Conservation (phyloP, 2,797 vertebrate species). For the Apodemus agrarius region DNA sequence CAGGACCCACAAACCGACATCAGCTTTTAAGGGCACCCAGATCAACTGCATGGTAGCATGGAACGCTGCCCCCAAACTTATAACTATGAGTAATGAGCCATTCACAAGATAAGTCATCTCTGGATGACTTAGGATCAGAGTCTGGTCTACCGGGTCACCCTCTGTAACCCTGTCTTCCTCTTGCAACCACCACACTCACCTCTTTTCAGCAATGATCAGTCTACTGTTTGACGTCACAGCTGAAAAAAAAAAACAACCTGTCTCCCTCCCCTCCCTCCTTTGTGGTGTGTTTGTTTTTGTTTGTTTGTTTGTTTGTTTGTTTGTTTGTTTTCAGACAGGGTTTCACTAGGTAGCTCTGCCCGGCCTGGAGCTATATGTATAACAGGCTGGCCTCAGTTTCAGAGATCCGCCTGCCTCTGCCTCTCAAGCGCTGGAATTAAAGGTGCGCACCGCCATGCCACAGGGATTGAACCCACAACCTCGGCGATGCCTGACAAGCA, state of each 20-base stretch:
- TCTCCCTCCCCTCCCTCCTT: not conserved
- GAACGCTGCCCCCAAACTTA: not conserved
- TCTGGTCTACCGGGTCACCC: not conserved
- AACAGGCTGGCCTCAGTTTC: not conserved
- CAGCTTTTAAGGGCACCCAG: not conserved
- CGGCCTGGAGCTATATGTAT: not conserved
- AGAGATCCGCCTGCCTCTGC: not conserved
- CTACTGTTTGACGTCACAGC: constrained; percentile 27
- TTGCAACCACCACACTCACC: not conserved
- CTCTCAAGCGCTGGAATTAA: not conserved
- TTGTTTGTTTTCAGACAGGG: not conserved
- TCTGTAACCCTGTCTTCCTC: not conserved
- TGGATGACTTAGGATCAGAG: not conserved
- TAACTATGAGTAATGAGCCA: constrained; percentile 8
- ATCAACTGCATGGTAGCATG: not conserved
- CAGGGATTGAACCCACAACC: not conserved
- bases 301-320: not conserved
- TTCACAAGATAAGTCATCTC: constrained; percentile 3
- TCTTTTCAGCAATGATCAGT: not conserved
- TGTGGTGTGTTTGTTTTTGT: not conserved
- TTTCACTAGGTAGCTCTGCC: not conserved
- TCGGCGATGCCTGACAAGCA: not conserved
- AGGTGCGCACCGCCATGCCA: not conserved
- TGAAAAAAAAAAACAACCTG: constrained; percentile 26
- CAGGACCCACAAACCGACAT: not conserved